Base-by-base conservation (phyloP, 1,140 invertebrate species). In the Hyposmocoma kahamanoa region DNA sequence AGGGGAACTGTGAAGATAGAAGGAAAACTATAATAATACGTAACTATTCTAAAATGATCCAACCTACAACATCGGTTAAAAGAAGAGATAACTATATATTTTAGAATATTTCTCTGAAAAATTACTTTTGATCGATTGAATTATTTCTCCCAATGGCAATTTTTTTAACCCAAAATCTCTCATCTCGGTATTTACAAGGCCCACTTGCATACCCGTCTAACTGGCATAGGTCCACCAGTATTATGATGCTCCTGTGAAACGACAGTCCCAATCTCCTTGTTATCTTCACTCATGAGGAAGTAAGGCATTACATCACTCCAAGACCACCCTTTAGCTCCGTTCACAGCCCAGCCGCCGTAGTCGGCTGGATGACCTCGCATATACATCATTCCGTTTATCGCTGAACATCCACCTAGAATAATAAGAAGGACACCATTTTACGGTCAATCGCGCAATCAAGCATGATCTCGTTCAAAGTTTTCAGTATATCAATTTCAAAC, bases 311-410 rank as follows among this genome's bases (percentile, higher is more conserved):
- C 94, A 42, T 97, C 94, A 44, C 93, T 91, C 86, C 95, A 98
- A 4, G 92, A 92, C 97, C 97, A 99, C 11, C 96, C 96, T 0
- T 88, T 77, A 44, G 96, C 96, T 0, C 97, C 97, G 49, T 93
- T 87, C 13, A 79, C 66, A 1, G 75, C 82, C 94, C 94, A 95
- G 10, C 90, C 83, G 58, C 95, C 89, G 71, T 93, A 95, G 75
- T 95, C 93, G 22, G 80, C 88, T 0, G 91, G 83, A 70, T 94
- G 90, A 0, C 94, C 94, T 28, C 93, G 87, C 52, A 91, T 90
- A 66, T 95, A 95, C 80, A 94, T 93, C 92, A 95, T 94, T 1
- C 92, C 93, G 66, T 96, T 95, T 50, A 94, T 88, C 0, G 89
- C 89, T 5, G 91, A 92, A 44, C 89, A 91, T 0, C 94, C 94